Evolutionary conservation across 2,888 invertebrate genomes (phyloP).

Genomic region (Ornithoptera alexandrae): DNA sequence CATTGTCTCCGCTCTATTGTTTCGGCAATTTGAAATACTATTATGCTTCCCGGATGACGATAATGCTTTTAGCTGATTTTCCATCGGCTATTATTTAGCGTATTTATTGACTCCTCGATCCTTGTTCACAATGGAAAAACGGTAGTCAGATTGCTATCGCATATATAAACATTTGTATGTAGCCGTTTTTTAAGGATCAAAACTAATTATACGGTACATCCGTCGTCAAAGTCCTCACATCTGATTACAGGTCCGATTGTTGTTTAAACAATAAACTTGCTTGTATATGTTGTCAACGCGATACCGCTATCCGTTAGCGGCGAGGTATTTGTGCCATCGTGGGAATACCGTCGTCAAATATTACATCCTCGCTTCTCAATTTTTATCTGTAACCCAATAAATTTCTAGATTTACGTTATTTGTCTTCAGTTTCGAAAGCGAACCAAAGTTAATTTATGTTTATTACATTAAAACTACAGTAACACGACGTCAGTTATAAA

Average conservation of each 20-base stretch:
- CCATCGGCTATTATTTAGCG: constrained; percentile 77
- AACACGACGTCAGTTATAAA: neutral
- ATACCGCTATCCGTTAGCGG: constrained; percentile 8
- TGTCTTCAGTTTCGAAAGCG: neutral
- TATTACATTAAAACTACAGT: neutral
- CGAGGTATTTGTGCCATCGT: constrained; percentile 9
- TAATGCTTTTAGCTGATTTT: constrained; percentile 75
- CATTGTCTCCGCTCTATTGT: constrained; percentile 77
- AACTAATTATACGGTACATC: constrained; percentile 29
- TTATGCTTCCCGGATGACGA: constrained; percentile 77
- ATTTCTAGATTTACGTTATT: neutral
- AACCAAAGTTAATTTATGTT: neutral
- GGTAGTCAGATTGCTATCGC: constrained; percentile 32
- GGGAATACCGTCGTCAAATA: neutral
- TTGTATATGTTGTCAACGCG: constrained; percentile 4
- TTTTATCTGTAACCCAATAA: neutral
- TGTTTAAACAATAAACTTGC: constrained; percentile 14
- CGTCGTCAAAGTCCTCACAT: constrained; percentile 14
- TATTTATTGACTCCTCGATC: constrained; percentile 58
- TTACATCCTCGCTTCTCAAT: neutral
- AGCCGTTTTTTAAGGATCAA: constrained; percentile 28
- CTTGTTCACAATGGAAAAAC: constrained; percentile 28
- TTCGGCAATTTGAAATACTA: constrained; percentile 76
- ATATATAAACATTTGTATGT: constrained; percentile 39
- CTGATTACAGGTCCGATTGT: constrained; percentile 14